Base-by-base conservation (phyloP, 2,797 vertebrate species). In the Crax fasciolata region DNA sequence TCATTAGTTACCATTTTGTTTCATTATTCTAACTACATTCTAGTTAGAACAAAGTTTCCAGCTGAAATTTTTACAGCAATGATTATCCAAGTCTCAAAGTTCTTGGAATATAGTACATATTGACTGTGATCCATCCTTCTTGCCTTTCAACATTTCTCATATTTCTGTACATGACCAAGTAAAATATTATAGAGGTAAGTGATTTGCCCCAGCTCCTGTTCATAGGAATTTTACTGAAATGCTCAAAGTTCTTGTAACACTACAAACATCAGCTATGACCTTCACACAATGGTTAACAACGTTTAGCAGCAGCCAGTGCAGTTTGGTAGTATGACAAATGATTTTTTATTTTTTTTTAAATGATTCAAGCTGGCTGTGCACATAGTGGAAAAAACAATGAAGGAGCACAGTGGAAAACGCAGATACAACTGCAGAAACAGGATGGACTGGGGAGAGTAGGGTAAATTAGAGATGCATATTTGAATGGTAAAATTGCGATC, bases 331-430 rank as follows among this genome's bases (percentile, higher is more conserved):
- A 52, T 44, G 35, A 41, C 66, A 74, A 44, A 74, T 85, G 32
- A 15, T 59, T 43, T 43, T 43, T 23, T 32, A 21, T 21, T 57
- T 32, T 32, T n/a, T 32, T 84, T 82, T 35, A 81, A 48, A 84
- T 87, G 15, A 84, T 77, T 82, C 61, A 87, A 84, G 49, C 55
- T 87, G 73, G 28, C 9, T 92, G 92, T 84, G 61, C 30, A 25
- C 24, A 57, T 30, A 82, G 12, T 19, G 49, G 49, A 11, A 75
- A 70, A 75, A 39, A 1, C 17, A 66, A 32, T 21, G 39, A 73
- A 63, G 32, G 13, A 94, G 2, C 27, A 30, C 2, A 11, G 13
- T 30, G 43, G 54, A 94, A 92, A 92, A 85, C 20, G 23, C 13
- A 88, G 78, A 49, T 70, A 65, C 10, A 89, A 62, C 46, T 65